Conservation (phyloP, 2,113 vertebrate species). For the Brevimyrus niger region DNA sequence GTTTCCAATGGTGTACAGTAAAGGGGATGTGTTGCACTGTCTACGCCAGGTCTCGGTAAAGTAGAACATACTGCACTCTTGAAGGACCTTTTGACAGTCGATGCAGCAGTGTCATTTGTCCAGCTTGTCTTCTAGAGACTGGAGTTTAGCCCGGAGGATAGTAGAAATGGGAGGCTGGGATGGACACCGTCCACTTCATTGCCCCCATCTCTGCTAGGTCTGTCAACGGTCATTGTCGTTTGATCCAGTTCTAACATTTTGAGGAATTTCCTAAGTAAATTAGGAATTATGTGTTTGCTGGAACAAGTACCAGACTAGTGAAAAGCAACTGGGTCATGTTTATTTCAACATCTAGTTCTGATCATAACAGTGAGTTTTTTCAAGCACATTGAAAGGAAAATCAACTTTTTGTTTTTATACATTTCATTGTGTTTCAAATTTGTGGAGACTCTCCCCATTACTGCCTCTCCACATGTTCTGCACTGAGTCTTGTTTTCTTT, state of each 20-base stretch:
- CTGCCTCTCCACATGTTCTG: background rate
- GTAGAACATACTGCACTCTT: background rate
- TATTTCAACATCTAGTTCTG: background rate
- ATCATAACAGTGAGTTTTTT: background rate
- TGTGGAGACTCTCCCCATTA: background rate
- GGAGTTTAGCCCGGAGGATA: no score
- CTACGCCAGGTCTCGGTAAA: background rate
- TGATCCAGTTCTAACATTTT: background rate
- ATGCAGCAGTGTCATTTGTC: background rate
- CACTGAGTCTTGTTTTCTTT: background rate
- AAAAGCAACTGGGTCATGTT: background rate
- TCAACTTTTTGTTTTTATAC: background rate
- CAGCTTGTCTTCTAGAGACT: background rate
- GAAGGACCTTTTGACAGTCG: background rate
- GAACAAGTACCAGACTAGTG: background rate
- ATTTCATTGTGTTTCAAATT: background rate
- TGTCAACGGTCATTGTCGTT: background rate
- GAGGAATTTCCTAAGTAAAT: background rate
- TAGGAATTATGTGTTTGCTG: background rate
- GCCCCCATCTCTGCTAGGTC: background rate
- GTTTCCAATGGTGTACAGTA: background rate
- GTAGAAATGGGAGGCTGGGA: background rate
- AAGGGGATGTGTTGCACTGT: background rate
- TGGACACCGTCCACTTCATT: background rate
- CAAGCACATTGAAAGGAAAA: background rate